phyloP scores from a whole-genome alignment of 2,797 vertebrate genomes.

The Intellagama lesueurii region DNA sequence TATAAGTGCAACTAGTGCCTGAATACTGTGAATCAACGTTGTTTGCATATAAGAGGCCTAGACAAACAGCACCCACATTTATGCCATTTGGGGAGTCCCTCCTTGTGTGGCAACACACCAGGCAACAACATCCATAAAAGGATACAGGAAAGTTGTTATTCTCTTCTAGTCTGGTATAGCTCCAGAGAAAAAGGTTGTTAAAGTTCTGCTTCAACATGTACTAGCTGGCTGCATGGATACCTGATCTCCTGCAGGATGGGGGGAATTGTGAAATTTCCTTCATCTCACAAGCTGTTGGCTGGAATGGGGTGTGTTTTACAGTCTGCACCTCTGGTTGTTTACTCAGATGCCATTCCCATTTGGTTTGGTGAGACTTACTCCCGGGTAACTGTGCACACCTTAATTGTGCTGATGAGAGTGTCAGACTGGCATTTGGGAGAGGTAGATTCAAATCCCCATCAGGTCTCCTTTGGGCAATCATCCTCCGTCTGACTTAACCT shows the following conservation, averaged over 20 bases:
- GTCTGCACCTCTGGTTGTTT: background rate
- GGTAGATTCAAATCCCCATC: background rate
- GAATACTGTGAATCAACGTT: background rate
- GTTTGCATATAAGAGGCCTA: background rate
- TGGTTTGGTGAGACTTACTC: background rate
- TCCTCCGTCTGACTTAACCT: background rate
- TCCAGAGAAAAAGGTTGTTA: background rate
- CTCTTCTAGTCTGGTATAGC: background rate
- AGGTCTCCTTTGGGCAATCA: background rate
- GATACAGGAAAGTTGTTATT: background rate
- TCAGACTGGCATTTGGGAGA: background rate
- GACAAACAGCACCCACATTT: background rate
- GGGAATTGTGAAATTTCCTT: conserved; percentile 12
- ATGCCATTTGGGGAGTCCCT: background rate
- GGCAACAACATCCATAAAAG: background rate
- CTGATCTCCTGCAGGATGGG: background rate
- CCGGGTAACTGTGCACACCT: background rate
- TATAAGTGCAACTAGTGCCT: background rate
- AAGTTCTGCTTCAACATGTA: conserved; percentile 3
- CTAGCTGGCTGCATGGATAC: background rate
- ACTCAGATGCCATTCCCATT: background rate
- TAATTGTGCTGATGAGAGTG: background rate
- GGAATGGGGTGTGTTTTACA: background rate
- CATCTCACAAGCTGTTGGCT: background rate
- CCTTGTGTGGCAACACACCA: background rate